A percentile compares a stretch with the other conserved stretches of the same genome.
Evolutionary conservation across 2,888 invertebrate genomes (phyloP).

Genomic region (Nycteola revayana): DNA sequence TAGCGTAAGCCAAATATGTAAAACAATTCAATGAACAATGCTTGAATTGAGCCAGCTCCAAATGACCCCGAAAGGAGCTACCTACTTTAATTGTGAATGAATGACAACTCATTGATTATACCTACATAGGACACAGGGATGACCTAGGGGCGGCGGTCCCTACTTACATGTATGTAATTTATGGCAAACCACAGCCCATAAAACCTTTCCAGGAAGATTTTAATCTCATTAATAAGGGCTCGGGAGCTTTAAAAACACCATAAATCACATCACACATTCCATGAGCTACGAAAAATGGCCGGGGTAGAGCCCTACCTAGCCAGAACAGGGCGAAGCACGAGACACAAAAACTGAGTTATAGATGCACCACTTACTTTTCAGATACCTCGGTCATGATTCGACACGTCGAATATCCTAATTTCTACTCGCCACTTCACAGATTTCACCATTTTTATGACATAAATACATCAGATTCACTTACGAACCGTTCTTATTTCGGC

Average conservation of each 20-base stretch:
- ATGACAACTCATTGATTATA: conserved; percentile 75
- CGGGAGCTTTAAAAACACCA: conserved; percentile 34
- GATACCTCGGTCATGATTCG: conserved; percentile 95
- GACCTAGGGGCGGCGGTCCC: conserved; percentile 74
- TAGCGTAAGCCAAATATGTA: conserved; percentile 13
- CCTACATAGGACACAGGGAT: conserved; percentile 55
- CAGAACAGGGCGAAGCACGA: conserved; percentile 62
- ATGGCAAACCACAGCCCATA: conserved; percentile 27
- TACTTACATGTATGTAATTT: conserved; percentile 34
- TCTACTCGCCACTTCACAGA: conserved; percentile 90
- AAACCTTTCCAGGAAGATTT: conserved; percentile 14
- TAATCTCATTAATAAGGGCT: conserved; percentile 19
- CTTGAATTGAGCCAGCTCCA: conserved; percentile 55
- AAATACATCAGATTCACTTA: conserved; percentile 85
- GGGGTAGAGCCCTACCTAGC: conserved; percentile 72
- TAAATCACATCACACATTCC: conserved; percentile 50
- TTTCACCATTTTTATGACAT: conserved; percentile 92
- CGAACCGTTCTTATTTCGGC: conserved; percentile 76
- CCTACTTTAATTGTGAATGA: conserved; percentile 77
- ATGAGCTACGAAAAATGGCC: conserved; percentile 74
- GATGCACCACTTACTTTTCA: conserved; percentile 89
- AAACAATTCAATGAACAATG: conserved; percentile 50
- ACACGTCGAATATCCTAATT: conserved; percentile 91
- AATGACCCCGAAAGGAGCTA: conserved; percentile 70
- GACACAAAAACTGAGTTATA: conserved; percentile 56